Percentiles rank a stretch among this genome's conserved stretches.
These are phyloP conservation scores for Progne subis DNA, from an alignment of 2,113 vertebrate genomes.

Conservation along the genomic window DNA sequence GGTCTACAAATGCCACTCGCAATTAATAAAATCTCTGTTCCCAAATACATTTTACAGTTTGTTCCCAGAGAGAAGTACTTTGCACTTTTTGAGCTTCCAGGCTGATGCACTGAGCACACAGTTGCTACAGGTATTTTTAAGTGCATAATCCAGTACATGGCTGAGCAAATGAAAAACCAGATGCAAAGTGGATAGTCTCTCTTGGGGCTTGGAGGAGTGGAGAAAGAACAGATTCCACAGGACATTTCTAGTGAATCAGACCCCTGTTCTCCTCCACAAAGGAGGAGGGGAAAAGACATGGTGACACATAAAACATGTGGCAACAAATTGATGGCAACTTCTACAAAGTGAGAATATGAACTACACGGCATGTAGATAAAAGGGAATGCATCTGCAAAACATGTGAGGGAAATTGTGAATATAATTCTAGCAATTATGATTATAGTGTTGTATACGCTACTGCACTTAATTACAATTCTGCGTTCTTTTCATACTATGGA, in stretches of 20 bases:
- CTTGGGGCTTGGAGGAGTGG: neutral
- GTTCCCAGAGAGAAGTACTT: neutral
- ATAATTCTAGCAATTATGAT: slow-evolving; percentile 66
- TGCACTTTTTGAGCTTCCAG: slow-evolving; percentile 9
- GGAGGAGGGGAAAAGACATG: neutral
- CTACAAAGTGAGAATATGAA: slow-evolving; percentile 8
- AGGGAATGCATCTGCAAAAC: slow-evolving; percentile 69
- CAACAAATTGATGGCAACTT: slow-evolving; percentile 48
- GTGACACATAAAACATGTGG: slow-evolving; percentile 32
- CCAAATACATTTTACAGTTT: neutral
- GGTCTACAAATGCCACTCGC: neutral
- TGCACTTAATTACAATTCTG: slow-evolving; percentile 67
- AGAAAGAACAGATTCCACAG: neutral
- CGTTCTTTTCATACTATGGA: slow-evolving; percentile 65
- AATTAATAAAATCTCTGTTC: slow-evolving; percentile 10
- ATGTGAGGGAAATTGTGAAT: slow-evolving; percentile 58
- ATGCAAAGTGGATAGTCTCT: slow-evolving; percentile 9
- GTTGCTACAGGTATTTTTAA: neutral
- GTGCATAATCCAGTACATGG: neutral
- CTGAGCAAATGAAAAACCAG: slow-evolving; percentile 22
- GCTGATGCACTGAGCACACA: neutral
- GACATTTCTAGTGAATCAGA: neutral
- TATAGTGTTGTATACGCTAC: neutral
- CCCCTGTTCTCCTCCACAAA: slow-evolving; percentile 8
- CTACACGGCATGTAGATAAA: slow-evolving; percentile 47